Evolutionary conservation across 2,797 vertebrate species (phyloP), one percentile per base, ranked within the genome.

Genomic region (Lacerta agilis): DNA sequence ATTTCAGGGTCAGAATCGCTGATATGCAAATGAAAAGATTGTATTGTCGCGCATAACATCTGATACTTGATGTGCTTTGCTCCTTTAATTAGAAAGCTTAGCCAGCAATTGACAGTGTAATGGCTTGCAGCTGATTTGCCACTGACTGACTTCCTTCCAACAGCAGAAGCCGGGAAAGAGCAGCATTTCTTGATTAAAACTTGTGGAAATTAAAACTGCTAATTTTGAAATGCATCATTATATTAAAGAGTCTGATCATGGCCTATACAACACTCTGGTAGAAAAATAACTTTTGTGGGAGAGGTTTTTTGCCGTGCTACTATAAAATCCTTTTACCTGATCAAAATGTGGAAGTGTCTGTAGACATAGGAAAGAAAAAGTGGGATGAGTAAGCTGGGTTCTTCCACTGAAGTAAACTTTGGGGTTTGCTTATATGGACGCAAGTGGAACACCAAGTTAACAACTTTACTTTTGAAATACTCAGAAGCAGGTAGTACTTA

Each of bases 61-160:
- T 86, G 61, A 55, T 72, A 61, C 36, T n/a, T 86, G 8, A 86
- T 18, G n/a, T 55, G 0, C 27, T 76, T 25, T 3, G 88, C 43
- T 94, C 91, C 49, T 18, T 18, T 91, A 86, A 38, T 86, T 67
- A 81, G 77, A 92, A 83, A 25, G 58, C 61, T 85, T 89, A 17
- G 2, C 25, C 85, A 38, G 27, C 75, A 83, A 45, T 82, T 61
- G 2, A 82, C 82, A 41, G 2, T n/a, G n/a, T 80, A 82, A 73
- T 90, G 29, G 33, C 23, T 2, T 79, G 55, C 77, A 86, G 64
- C 79, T 86, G 64, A 1, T 77, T 77, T 9, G 83, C 71, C 27
- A 73, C 67, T 73, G 15, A 2, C 45, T 88, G 80, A 0, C 0
- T 76, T 81, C 75, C 33, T 76, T 76, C 87, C 86, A 88, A 69